Base-by-base conservation (phyloP, 2,113 vertebrate genomes). In the Triplophysa dalaica region DNA sequence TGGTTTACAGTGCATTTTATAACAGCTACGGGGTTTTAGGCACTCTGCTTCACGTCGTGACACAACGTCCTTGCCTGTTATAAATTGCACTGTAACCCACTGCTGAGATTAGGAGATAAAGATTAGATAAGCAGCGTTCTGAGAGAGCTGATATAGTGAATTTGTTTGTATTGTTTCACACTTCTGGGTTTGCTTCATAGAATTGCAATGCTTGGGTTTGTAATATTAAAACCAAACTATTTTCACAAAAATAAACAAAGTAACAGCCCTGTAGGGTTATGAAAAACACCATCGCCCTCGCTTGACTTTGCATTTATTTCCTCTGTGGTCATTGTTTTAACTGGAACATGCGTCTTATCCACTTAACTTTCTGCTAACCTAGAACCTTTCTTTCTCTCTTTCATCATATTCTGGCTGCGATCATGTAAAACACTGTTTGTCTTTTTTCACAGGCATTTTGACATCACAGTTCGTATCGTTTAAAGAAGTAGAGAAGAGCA, bases 401-500 rank as follows among this genome's bases (percentile, higher is more conserved):
- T 61, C 19, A 19, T 65, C 45, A 33, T 54, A 54, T 66, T 54
- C 11, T 67, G 1, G 17, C 63, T 62, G n/a, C 13, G 61, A 17
- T 72, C 4, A 65, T 64, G 64, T 62, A 43, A 63, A 60, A 73
- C 8, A 24, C 7, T 29, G n/a, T n/a, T 29, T 73, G 13, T 41
- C 63, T 67, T 19, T 29, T 14, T 45, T 58, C n/a, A 14, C 69
- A 75, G 79, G 75, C 69, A 3, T 45, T 56, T 69, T 66, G 64
- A 81, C 75, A 38, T 58, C 69, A 72, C 82, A 65, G 56, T 74
- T 77, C 77, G 68, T 80, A 78, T 69, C 69, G 62, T 81, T 64
- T 75, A 45, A 56, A 70, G 63, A 58, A 81, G 78, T 56, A 65
- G 69, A 84, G 78, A 63, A 65, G 64, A 84, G 45, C 70, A 78